A percentile compares a stretch with the other conserved stretches of the same genome.
Conservation (phyloP, 1,140 invertebrate genomes). For the Tetraneura akinire region DNA sequence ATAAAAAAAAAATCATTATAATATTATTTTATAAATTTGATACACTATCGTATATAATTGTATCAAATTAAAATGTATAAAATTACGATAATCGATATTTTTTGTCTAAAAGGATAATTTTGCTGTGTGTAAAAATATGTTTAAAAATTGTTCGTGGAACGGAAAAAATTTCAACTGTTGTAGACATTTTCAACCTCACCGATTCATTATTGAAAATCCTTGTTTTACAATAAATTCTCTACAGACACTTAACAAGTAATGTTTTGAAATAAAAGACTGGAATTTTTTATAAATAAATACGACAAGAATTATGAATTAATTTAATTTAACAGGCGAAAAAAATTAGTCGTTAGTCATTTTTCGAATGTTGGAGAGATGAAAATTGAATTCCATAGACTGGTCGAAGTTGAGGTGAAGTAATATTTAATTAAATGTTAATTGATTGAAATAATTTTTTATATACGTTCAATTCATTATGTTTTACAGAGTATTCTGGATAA, state of each 20-base stretch:
- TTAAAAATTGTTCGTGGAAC: slow-evolving; percentile 37
- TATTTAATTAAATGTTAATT: background rate
- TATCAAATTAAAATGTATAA: too few species aligned
- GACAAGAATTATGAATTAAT: too few species aligned
- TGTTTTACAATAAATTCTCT: slow-evolving; percentile 41
- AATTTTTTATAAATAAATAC: too few species aligned
- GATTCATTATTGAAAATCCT: background rate
- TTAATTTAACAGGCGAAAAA: slow-evolving; percentile 12
- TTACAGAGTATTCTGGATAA: too few species aligned
- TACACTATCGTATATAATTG: too few species aligned
- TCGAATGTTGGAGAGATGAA: slow-evolving; percentile 10
- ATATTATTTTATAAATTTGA: too few species aligned
- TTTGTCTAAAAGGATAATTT: background rate
- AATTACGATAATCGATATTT: too few species aligned
- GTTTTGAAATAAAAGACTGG: background rate
- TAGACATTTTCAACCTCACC: slow-evolving; percentile 33
- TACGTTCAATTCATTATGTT: too few species aligned
- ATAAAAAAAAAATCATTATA: too few species aligned
- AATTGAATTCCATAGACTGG: slow-evolving; percentile 16
- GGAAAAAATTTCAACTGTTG: slow-evolving; percentile 25
- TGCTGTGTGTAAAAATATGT: background rate
- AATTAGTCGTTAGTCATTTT: slow-evolving; percentile 29
- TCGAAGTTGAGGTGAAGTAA: background rate
- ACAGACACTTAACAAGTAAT: slow-evolving; percentile 44
- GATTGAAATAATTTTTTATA: too few species aligned